Conservation (phyloP, 2,797 vertebrate genomes). For the Cuniculus paca region DNA sequence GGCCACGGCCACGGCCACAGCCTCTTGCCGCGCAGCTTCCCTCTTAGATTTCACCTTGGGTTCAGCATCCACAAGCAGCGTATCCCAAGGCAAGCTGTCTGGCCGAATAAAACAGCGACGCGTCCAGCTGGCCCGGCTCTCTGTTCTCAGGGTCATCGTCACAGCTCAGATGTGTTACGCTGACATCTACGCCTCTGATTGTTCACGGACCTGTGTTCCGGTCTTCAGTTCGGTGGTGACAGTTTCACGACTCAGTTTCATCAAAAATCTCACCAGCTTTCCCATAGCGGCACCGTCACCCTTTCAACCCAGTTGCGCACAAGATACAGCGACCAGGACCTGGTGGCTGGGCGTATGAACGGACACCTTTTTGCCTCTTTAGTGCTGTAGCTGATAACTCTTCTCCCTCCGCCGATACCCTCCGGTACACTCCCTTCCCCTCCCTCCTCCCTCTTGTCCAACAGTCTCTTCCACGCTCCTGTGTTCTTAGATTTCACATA, state of each 20-base stretch:
- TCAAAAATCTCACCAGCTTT: not conserved
- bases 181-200: not conserved
- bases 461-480: not conserved
- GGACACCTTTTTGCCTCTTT: not conserved
- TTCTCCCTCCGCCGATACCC: not conserved
- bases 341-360: not conserved
- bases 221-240: not conserved
- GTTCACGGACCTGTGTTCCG: not conserved
- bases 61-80: not conserved
- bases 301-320: not conserved
- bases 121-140: not conserved
- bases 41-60: not conserved
- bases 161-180: not conserved
- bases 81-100: not conserved
- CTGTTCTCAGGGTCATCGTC: not conserved
- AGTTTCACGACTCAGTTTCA: not conserved
- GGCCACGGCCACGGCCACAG: not conserved
- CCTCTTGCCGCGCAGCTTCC: not conserved
- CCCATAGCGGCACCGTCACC: not conserved
- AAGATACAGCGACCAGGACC: not conserved
- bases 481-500: not conserved
- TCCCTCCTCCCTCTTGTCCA: too few species aligned
- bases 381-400: too few species aligned
- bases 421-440: not conserved
- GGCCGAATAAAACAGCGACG: not conserved